Conservation (phyloP, 2,888 invertebrate species). For the Meliscaeva auricollis region DNA sequence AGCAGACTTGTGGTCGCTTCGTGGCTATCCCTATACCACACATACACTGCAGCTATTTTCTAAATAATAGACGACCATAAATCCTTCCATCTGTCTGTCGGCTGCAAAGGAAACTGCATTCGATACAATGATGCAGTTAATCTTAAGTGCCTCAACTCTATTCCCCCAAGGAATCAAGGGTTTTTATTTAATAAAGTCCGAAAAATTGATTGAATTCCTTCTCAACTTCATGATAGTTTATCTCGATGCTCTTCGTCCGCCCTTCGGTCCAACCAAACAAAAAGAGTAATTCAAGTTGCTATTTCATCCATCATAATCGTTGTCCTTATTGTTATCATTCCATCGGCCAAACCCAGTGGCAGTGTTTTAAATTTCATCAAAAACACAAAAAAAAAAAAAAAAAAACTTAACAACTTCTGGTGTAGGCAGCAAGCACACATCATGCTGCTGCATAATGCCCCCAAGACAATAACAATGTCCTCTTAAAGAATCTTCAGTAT, state of each 20-base stretch:
- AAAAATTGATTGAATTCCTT: constrained; percentile 31
- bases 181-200: constrained; percentile 9
- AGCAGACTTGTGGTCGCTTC: constrained; percentile 3
- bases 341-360: constrained; percentile 5
- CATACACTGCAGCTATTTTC: constrained; percentile 17
- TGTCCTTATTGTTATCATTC: constrained; percentile 51
- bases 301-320: constrained; percentile 62
- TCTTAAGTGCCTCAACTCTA: constrained; percentile 12
- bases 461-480: constrained; percentile 57
- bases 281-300: constrained; percentile 41
- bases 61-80: constrained; percentile 32
- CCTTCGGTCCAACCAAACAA: too few relatives aligned
- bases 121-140: constrained; percentile 20
- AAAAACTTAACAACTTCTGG: neutral
- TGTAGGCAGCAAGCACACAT: constrained; percentile 3
- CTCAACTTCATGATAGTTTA: constrained; percentile 26
- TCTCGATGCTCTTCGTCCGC: constrained; percentile 7
- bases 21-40: neutral
- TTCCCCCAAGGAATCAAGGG: neutral
- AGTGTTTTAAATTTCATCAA: constrained; percentile 43
- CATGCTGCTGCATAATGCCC: constrained; percentile 16
- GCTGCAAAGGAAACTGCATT: neutral
- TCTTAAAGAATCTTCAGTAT: constrained; percentile 36
- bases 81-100: neutral
- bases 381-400: neutral